Percentiles rank a stretch among this genome's conserved stretches.
Evolutionary conservation across 2,888 invertebrate genomes (phyloP).

Genomic region (Cordilura impudica): DNA sequence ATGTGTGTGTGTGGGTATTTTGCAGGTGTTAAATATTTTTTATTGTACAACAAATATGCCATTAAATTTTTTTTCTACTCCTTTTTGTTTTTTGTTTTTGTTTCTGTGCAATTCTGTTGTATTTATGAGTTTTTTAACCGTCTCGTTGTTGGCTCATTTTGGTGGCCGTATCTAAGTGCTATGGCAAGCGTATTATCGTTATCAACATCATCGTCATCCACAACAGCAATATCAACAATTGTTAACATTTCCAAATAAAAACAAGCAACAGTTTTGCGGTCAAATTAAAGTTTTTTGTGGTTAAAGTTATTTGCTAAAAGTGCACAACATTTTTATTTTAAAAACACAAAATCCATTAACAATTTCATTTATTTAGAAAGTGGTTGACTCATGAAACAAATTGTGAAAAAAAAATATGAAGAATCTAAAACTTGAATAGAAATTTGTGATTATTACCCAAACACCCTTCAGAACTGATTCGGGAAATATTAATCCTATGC

Average conservation of each 20-base stretch:
- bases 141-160: conserved; percentile 53
- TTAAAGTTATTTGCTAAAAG: neutral
- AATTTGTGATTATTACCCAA: too few relatives aligned
- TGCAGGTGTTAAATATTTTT: conserved; percentile 62
- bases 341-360: too few relatives aligned
- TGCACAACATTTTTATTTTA: neutral
- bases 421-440: too few relatives aligned
- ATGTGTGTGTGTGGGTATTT: conserved; percentile 21
- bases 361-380: too few relatives aligned
- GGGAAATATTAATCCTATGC: too few relatives aligned
- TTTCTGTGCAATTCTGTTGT: conserved; percentile 8
- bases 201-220: conserved; percentile 27
- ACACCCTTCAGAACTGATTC: too few relatives aligned
- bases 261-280: conserved; percentile 23
- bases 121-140: conserved; percentile 65
- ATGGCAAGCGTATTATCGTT: conserved; percentile 17
- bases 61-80: conserved; percentile 1
- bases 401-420: too few relatives aligned
- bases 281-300: conserved; percentile 18
- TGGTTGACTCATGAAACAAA: too few relatives aligned
- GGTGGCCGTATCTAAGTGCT: conserved; percentile 27
- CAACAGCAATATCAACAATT: conserved; percentile 2
- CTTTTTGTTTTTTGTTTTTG: conserved; percentile 3
- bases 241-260: neutral
- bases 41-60: neutral